Percentiles rank a stretch among this genome's conserved stretches.
These are phyloP conservation scores for Busseola fusca DNA, from an alignment of 2,888 invertebrate species.

Conservation along the genomic window DNA sequence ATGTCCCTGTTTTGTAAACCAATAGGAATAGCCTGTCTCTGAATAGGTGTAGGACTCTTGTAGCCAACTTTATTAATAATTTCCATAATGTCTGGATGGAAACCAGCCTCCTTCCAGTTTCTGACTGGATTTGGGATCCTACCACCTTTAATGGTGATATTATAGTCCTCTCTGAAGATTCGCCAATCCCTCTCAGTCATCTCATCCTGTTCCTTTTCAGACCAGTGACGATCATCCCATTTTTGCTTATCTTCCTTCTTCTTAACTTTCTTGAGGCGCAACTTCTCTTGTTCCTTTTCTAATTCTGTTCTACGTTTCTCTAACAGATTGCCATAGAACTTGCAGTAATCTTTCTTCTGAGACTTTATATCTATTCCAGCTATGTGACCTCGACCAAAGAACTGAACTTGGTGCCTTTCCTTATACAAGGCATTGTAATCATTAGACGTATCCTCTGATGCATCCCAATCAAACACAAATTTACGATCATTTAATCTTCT, in stretches of 20 bases:
- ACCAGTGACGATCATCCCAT: slow-evolving; percentile 99
- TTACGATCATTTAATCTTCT: slow-evolving; percentile 98
- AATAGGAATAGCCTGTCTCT: slow-evolving; percentile 99
- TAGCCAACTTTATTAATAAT: slow-evolving; percentile 98
- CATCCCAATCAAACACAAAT: slow-evolving; percentile 99
- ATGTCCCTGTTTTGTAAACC: slow-evolving; percentile 98
- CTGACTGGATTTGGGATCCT: slow-evolving; percentile 98
- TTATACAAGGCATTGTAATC: slow-evolving; percentile 99
- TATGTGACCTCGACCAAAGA: slow-evolving; percentile 99
- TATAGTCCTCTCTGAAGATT: slow-evolving; percentile 99
- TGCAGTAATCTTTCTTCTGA: slow-evolving; percentile 97
- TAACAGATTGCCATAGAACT: slow-evolving; percentile 98
- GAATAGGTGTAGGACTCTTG: slow-evolving; percentile 99
- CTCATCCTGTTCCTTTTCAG: slow-evolving; percentile 96
- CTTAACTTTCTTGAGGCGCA: slow-evolving; percentile 96
- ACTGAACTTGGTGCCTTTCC: slow-evolving; percentile 98
- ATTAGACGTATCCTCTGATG: slow-evolving; percentile 98
- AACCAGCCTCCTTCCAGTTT: slow-evolving; percentile 97
- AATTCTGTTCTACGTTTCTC: slow-evolving; percentile 98
- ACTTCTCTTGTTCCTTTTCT: slow-evolving; percentile 98
- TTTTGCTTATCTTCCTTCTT: slow-evolving; percentile 99
- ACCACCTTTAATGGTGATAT: slow-evolving; percentile 99
- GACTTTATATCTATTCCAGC: slow-evolving; percentile 99
- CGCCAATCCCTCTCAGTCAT: slow-evolving; percentile 99
- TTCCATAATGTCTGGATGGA: slow-evolving; percentile 96